Base-by-base conservation (phyloP, 2,888 invertebrate species). In the Galerucella nymphaeae region DNA sequence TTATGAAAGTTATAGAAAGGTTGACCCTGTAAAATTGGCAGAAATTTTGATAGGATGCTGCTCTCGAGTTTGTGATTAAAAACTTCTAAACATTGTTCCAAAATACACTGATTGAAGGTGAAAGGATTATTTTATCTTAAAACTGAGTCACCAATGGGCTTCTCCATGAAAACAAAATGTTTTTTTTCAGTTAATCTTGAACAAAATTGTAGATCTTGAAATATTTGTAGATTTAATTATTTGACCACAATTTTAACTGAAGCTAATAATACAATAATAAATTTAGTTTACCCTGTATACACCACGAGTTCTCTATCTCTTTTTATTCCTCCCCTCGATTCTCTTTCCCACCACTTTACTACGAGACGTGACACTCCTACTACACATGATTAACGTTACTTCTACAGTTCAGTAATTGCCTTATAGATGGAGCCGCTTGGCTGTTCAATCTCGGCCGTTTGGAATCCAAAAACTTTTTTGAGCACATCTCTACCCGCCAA, bases 361-460 rank as follows among this genome's bases (percentile, higher is more conserved):
- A 66, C 75, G 76, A 78, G 72, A 42, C n/a, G 18, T 42, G 81
- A 77, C 75, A 74, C 80, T 73, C 81, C 80, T 77, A 79, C 80
- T 75, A 62, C 42, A 42, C 42, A 62, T 42, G 42, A 16, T 62
- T 16, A 16, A 65, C 20, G 63, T 71, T 30, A 57, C 70, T 71
- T 59, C 71, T 48, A 16, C 2, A 70, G 77, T 81, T 81, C 75
- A 18, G 63, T 55, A 53, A n/a, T 41, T 69, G 45, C 16, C 53
- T 69, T 59, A 62, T 74, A 82, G 83, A 82, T 82, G 81, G 81
- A 78, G 79, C 64, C 4, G 48, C 42, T 48, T 45, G 57, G 45
- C 42, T 41, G 13, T 57, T 30, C 41, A 41, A 57, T 20, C 13
- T 57, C 2, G 20, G n/a, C 38, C 14, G 18, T 42, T 57, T 20